Evolutionary conservation across 2,888 invertebrate species (phyloP).

Genomic region (Hofmannophila pseudospretella): DNA sequence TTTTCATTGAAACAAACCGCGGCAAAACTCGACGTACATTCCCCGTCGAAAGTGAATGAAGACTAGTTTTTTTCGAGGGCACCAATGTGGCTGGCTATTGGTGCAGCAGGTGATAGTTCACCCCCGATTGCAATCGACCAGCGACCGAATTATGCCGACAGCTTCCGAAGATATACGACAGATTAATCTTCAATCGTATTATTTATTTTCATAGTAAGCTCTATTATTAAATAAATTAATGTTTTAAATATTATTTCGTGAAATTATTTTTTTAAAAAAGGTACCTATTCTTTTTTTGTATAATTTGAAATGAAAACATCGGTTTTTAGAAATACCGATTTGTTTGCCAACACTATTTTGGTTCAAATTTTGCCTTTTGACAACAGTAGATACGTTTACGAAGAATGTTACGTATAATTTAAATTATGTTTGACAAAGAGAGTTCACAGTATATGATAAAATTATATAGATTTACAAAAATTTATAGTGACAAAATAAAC

Average conservation of each 20-base stretch:
- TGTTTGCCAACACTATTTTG: not conserved
- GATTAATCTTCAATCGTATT: no score
- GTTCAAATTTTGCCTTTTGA: not conserved
- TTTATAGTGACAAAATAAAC: no score
- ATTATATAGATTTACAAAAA: no score
- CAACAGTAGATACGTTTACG: not conserved
- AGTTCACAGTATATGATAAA: no score
- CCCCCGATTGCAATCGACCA: slow-evolving; percentile 27
- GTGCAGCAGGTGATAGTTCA: slow-evolving; percentile 30
- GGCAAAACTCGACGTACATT: slow-evolving; percentile 24
- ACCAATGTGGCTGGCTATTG: slow-evolving; percentile 28
- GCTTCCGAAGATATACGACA: slow-evolving; percentile 7
- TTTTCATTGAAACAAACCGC: slow-evolving; percentile 35
- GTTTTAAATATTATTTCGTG: no score
- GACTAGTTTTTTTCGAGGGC: slow-evolving; percentile 38
- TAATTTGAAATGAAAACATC: not conserved
- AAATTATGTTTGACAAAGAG: no score
- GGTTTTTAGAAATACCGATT: not conserved
- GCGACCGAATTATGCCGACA: slow-evolving; percentile 17
- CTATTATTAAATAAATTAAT: no score
- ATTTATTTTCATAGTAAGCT: no score
- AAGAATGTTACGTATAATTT: slow-evolving; percentile 3
- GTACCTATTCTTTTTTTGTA: no score
- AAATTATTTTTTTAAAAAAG: no score
- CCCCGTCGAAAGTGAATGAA: slow-evolving; percentile 21